A percentile compares a stretch with the other conserved stretches of the same genome.
These are phyloP conservation scores for cattle (Bos taurus) DNA, from an alignment of 2,113 vertebrate genomes.

Conservation along the genomic window ARS-UCD2.0 NC_037336.1:59952501-59953000, in stretches of 20 bases:
- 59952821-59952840: neutral
- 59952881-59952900: neutral
- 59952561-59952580: conserved; percentile 53
- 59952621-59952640: conserved; percentile 44
- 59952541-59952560: conserved; percentile 57
- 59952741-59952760: neutral
- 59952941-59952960: neutral
- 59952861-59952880: neutral
- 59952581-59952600: neutral
- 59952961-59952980: no score
- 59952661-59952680: neutral
- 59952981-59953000: neutral
- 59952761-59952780: neutral
- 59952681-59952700: neutral
- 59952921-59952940: neutral
- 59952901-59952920: neutral
- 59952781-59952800: neutral
- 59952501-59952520: neutral
- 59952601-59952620: neutral
- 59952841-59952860: neutral
- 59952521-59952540: neutral
- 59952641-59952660: neutral
- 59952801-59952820: neutral
- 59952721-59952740: neutral
- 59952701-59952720: neutral